A percentile compares a stretch with the other conserved stretches of the same genome.
phyloP scores from a whole-genome alignment of 2,113 vertebrate species.

The Epinephelus moara region DNA sequence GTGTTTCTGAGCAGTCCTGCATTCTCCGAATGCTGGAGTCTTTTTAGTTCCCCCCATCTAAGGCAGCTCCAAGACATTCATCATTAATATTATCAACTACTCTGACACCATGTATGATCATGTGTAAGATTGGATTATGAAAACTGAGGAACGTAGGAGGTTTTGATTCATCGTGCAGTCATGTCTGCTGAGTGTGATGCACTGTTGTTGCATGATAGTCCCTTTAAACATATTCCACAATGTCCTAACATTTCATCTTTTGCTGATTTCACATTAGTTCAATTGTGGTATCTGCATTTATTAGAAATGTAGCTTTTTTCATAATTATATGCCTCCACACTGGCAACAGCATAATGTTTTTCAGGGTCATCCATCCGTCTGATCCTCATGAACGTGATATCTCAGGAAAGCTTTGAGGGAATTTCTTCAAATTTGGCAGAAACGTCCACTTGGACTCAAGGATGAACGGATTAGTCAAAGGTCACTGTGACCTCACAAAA shows the following conservation, averaged over 20 bases:
- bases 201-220: not conserved
- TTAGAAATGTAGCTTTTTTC: not conserved
- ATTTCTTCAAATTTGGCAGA: too few species aligned
- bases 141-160: not conserved
- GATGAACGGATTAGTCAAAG: too few species aligned
- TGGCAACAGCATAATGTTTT: too few species aligned
- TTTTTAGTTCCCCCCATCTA: constrained; percentile 18
- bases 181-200: not conserved
- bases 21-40: constrained; percentile 56
- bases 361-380: too few species aligned
- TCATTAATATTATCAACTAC: constrained; percentile 18
- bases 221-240: constrained; percentile 12
- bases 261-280: not conserved
- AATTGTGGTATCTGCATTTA: not conserved
- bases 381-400: too few species aligned
- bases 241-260: constrained; percentile 29
- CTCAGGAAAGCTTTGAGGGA: too few species aligned
- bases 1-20: constrained; percentile 63
- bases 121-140: not conserved
- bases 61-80: not conserved
- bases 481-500: too few species aligned
- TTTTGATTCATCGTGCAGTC: constrained; percentile 4
- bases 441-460: too few species aligned
- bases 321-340: not conserved
- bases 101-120: constrained; percentile 9